phyloP scores from a whole-genome alignment of 2,113 vertebrate genomes.

The Numenius arquata region DNA sequence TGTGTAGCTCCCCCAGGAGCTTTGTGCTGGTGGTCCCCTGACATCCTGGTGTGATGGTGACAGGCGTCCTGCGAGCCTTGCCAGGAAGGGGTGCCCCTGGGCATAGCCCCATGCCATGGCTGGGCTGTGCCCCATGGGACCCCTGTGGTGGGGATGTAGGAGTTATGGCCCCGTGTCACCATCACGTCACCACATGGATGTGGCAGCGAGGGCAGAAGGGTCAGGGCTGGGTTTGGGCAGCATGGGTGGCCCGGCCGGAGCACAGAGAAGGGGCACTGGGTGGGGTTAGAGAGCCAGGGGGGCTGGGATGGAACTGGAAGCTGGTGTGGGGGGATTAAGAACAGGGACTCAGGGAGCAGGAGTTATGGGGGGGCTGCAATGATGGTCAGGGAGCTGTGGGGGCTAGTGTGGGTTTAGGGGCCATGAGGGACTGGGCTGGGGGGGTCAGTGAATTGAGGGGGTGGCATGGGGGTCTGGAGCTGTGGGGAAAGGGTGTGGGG shows the following conservation, averaged over 20 bases:
- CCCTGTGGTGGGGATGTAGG: accelerated
- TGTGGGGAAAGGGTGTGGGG: background rate
- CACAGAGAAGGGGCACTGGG: background rate
- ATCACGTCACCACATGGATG: accelerated
- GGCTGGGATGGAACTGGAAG: background rate
- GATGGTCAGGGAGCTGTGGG: background rate
- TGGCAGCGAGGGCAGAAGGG: accelerated
- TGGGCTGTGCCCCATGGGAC: background rate
- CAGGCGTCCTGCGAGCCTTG: accelerated
- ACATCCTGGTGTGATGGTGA: background rate
- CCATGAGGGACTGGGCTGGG: background rate
- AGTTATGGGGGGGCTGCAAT: background rate
- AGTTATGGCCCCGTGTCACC: background rate
- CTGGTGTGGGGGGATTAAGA: background rate
- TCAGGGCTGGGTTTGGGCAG: background rate
- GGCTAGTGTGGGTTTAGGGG: background rate
- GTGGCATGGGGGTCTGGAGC: no score
- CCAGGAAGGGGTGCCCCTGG: background rate
- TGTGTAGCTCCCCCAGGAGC: accelerated
- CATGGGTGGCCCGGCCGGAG: accelerated
- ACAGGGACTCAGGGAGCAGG: background rate
- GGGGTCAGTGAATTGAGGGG: background rate
- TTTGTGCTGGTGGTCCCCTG: accelerated
- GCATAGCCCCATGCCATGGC: background rate
- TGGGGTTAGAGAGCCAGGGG: no score